Conservation (phyloP, 2,888 invertebrate species). For the Platycnemis pennipes region DNA sequence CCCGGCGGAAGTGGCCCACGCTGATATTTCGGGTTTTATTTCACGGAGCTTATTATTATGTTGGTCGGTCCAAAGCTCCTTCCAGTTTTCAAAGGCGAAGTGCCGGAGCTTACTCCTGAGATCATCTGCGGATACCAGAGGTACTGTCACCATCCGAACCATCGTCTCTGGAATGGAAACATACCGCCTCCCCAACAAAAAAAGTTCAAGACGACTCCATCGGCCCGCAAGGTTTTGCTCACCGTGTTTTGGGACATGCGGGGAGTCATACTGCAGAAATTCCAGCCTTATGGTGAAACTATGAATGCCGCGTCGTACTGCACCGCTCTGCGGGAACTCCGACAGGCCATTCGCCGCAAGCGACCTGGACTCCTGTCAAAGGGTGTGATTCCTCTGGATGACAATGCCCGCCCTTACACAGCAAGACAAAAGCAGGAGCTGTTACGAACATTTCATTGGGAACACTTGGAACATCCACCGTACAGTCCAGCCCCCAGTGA, state of each 20-base stretch:
- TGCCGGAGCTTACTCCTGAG: too few relatives aligned
- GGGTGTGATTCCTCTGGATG: not conserved
- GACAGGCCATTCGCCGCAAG: conserved; percentile 20
- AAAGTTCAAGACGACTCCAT: conserved; percentile 2
- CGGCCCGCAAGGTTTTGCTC: conserved; percentile 26
- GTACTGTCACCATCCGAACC: too few relatives aligned
- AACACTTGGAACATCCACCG: conserved; percentile 30
- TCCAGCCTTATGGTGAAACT: conserved; percentile 6
- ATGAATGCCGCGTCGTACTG: not conserved
- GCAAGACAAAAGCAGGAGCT: not conserved
- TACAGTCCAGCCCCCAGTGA: conserved; percentile 33
- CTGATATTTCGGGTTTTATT: too few relatives aligned
- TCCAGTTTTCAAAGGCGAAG: too few relatives aligned
- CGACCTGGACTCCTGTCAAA: not conserved
- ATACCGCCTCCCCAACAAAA: not conserved
- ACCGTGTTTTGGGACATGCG: not conserved
- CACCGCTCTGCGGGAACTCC: conserved; percentile 37
- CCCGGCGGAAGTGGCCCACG: too few relatives aligned
- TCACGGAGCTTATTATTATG: too few relatives aligned
- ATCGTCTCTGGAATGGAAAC: not conserved
- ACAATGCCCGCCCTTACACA: not conserved
- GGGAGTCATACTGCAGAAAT: not conserved
- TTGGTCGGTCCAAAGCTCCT: too few relatives aligned
- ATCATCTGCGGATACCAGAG: too few relatives aligned
- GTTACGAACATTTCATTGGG: conserved; percentile 20